Evolutionary conservation across 2,888 invertebrate species (phyloP).

Genomic region (Dioctria linearis): DNA sequence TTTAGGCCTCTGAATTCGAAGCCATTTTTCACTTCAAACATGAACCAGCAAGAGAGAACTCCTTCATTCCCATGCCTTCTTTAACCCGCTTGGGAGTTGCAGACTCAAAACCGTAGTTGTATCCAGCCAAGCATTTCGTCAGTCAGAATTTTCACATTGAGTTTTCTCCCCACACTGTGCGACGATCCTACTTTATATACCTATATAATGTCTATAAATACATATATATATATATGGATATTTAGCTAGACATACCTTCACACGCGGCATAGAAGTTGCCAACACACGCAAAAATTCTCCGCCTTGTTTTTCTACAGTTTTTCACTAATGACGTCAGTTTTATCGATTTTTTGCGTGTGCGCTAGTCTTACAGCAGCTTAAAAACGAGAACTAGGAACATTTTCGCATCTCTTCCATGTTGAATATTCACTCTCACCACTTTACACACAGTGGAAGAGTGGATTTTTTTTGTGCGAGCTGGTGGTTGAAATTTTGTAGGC

Average conservation of each 20-base stretch:
- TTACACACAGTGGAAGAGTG: conserved; percentile 41
- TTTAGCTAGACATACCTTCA: conserved; percentile 12
- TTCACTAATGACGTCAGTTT: conserved; percentile 57
- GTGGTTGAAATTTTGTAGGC: conserved; percentile 52
- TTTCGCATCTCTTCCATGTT: conserved; percentile 46
- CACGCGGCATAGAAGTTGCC: conserved; percentile 29
- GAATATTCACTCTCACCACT: conserved; percentile 46
- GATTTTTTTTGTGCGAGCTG: conserved; percentile 36
- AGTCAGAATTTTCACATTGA: conserved; percentile 33
- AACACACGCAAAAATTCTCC: conserved; percentile 57
- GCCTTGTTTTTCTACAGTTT: conserved; percentile 58
- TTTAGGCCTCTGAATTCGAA: conserved; percentile 55
- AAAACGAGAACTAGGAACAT: conserved; percentile 47
- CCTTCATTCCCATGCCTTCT: conserved; percentile 24
- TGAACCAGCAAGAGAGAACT: conserved; percentile 2
- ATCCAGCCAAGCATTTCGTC: conserved; percentile 18
- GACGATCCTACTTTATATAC: conserved; percentile 19
- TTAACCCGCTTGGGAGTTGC: conserved; percentile 25
- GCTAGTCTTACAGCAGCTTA: conserved; percentile 55
- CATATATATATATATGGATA: not conserved
- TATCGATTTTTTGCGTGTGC: conserved; percentile 59
- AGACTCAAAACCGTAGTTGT: not conserved
- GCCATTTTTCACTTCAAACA: conserved; percentile 56
- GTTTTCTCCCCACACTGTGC: conserved; percentile 24
- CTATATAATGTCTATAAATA: not conserved